Conservation (phyloP, 2,888 invertebrate genomes). For the Onchidella celtica region DNA sequence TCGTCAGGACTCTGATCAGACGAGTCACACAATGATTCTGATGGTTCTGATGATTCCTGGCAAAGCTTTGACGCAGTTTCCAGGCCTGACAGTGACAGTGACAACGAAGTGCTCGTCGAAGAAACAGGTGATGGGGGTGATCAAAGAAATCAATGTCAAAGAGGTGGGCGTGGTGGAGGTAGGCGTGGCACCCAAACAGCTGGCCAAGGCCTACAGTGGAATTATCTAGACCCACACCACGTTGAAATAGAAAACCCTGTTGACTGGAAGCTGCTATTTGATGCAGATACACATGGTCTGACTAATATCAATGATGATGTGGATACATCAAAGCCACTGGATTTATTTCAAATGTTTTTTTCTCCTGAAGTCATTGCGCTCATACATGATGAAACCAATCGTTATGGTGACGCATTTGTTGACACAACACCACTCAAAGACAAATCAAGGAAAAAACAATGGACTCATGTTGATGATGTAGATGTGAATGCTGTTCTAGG, state of each 20-base stretch:
- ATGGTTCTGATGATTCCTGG: too few relatives aligned
- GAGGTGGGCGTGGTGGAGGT: background rate
- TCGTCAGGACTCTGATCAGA: background rate
- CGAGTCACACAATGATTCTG: background rate
- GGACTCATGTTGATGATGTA: too few relatives aligned
- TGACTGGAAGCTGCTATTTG: background rate
- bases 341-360: conserved; percentile 48
- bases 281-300: background rate
- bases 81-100: background rate
- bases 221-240: background rate
- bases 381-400: conserved; percentile 48
- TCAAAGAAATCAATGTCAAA: background rate
- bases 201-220: background rate
- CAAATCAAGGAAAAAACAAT: too few relatives aligned
- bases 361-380: conserved; percentile 44
- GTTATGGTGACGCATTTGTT: conserved; percentile 46
- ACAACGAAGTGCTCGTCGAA: background rate
- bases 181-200: background rate
- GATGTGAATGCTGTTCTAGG: too few relatives aligned
- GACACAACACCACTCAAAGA: conserved; percentile 11
- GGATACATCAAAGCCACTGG: conserved; percentile 34
- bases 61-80: background rate
- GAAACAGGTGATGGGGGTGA: background rate
- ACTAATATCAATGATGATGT: background rate
- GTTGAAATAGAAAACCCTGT: background rate